Percentiles rank a stretch among this genome's conserved stretches.
Conservation (phyloP, 2,888 invertebrate species). For the Coronaproctus castanopsis region DNA sequence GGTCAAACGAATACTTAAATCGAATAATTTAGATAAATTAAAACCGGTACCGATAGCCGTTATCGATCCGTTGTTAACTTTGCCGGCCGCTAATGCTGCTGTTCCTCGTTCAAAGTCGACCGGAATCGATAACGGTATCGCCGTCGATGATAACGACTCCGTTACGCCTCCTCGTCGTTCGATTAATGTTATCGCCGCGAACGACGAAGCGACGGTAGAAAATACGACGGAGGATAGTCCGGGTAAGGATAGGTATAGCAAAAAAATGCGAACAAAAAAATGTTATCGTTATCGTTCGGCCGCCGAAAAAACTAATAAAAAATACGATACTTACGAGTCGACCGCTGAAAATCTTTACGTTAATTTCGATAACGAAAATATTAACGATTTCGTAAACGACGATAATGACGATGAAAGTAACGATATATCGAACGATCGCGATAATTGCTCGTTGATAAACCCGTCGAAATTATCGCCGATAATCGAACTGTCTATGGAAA, state of each 20-base stretch:
- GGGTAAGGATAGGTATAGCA: background rate
- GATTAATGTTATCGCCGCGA: slow-evolving; percentile 1
- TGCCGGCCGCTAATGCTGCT: too few species aligned
- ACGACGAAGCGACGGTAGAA: background rate
- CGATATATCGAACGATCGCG: background rate
- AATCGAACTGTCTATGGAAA: background rate
- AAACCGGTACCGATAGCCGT: slow-evolving; percentile 11
- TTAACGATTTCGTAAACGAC: too few species aligned
- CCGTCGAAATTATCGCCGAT: background rate
- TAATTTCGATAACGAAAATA: too few species aligned
- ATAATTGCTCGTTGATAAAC: background rate
- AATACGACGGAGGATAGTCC: background rate
- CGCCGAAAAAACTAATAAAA: too few species aligned
- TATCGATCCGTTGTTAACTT: slow-evolving; percentile 13
- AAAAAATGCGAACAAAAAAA: too few species aligned
- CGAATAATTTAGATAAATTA: slow-evolving; percentile 8
- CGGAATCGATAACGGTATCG: slow-evolving; percentile 22
- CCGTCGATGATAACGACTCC: slow-evolving; percentile 16
- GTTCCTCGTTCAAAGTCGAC: slow-evolving; percentile 14
- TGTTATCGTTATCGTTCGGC: too few species aligned
- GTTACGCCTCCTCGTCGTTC: slow-evolving; percentile 1
- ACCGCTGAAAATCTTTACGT: too few species aligned
- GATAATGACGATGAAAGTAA: background rate
- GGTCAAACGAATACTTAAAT: slow-evolving; percentile 7
- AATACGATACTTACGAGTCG: too few species aligned